Evolutionary conservation across 1,140 invertebrate genomes (phyloP), one percentile per base, ranked within the genome.

Genomic region (Hetaerina americana): DNA sequence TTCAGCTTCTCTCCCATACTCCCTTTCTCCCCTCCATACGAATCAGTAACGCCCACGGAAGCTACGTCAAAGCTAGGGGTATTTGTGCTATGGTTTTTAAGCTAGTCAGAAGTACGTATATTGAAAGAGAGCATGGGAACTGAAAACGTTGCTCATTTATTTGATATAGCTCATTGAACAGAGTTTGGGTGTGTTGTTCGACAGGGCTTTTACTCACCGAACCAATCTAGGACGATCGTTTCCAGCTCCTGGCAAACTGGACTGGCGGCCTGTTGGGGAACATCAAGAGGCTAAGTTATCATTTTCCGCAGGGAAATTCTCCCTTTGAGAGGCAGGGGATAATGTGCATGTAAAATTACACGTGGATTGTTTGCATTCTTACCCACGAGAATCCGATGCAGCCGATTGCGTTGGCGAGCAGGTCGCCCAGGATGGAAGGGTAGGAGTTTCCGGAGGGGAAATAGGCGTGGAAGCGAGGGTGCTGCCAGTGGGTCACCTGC

Each of bases 181-280:
- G n/a, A n/a, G n/a, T n/a, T n/a, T n/a, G n/a, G n/a, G n/a, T n/a
- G n/a, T n/a, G n/a, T n/a, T n/a, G n/a, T n/a, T n/a, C n/a, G n/a
- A n/a, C n/a, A n/a, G n/a, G n/a, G n/a, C n/a, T n/a, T n/a, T n/a
- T 10, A 27, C 82, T 78, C 79, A 81, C 86, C 88, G 18, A 90
- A 77, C 88, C 89, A 90, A 76, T 90, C 87, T 27, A 93, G 78
- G 0, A 95, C 87, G 66, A 95, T 87, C 0, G 87, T 90, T 79
- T 95, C 93, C 26, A 95, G 79, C 79, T 95, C 93, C 10, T 92
- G 92, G 75, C 91, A 91, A 0, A 91, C 90, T 5, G 93, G 93
- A 79, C 90, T 92, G 24, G 92, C 83, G 18, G 87, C 91, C 79
- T 91, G 72, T 15, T 82, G 79, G 72, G 72, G 71, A 40, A 27